Conservation (phyloP, 2,113 vertebrate genomes). For the Paramormyrops kingsleyae region DNA sequence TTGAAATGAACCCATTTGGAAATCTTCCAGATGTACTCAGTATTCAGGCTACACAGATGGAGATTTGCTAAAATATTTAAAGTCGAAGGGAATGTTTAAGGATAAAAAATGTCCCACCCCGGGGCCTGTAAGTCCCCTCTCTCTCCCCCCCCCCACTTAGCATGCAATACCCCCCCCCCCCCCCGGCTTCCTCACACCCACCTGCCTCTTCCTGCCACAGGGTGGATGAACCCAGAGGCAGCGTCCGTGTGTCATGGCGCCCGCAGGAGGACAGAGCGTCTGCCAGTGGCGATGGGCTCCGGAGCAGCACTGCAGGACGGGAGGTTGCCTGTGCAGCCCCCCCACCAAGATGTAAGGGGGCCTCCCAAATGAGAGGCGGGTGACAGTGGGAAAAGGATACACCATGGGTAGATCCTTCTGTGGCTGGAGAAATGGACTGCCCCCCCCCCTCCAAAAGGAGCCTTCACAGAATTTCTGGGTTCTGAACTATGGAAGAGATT, state of each 20-base stretch:
- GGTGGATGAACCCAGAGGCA: not conserved
- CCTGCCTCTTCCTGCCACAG: not conserved
- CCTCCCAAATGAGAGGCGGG: not conserved
- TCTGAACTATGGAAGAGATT: not conserved
- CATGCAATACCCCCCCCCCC: no score
- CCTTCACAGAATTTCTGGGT: not conserved
- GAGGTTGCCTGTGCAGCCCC: slow-evolving; percentile 23
- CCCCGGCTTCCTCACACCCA: not conserved
- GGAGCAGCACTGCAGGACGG: not conserved
- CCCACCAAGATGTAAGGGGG: slow-evolving; percentile 4
- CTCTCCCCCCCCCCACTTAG: not conserved
- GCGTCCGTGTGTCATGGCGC: not conserved
- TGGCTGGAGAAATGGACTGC: not conserved
- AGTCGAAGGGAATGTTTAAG: not conserved
- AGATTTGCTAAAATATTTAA: not conserved
- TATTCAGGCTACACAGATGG: not conserved
- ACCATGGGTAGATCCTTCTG: not conserved
- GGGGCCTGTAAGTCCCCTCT: no score
- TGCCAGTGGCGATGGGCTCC: not conserved
- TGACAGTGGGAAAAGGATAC: not conserved
- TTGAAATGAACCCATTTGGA: not conserved
- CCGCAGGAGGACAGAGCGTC: not conserved
- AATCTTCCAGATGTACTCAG: not conserved
- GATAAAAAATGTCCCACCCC: not conserved
- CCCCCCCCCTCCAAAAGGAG: not conserved